A percentile compares a stretch with the other conserved stretches of the same genome.
Evolutionary conservation across 2,797 vertebrate genomes (phyloP).

Genomic region (Enteromius thamalakanensis): DNA sequence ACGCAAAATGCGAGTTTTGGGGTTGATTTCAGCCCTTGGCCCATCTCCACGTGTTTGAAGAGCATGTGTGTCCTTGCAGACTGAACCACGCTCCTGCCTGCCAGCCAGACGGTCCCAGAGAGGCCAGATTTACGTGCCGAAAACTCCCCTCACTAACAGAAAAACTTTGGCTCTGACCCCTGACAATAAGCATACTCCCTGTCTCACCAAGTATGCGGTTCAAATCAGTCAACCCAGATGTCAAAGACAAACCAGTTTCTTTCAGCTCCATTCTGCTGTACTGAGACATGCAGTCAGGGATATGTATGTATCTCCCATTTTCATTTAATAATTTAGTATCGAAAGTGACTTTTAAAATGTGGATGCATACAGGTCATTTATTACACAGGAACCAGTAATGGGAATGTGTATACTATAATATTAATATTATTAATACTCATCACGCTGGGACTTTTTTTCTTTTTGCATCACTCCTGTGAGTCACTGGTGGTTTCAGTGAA

Average conservation of each 20-base stretch:
- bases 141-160: conserved; percentile 47
- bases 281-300: neutral
- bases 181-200: conserved; percentile 50
- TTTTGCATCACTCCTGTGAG: neutral
- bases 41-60: conserved; percentile 24
- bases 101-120: conserved; percentile 38
- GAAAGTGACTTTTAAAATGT: neutral
- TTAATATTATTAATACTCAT: neutral
- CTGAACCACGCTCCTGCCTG: conserved; percentile 26
- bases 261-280: conserved; percentile 1
- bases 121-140: conserved; percentile 39
- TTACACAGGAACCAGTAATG: neutral
- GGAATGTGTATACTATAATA: neutral
- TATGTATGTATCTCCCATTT: neutral
- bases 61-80: neutral
- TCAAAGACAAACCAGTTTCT: conserved; percentile 36
- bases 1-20: conserved; percentile 15
- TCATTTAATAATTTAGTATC: neutral
- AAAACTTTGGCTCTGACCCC: conserved; percentile 49
- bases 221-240: conserved; percentile 33
- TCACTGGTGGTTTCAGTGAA: neutral
- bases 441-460: neutral
- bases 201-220: conserved; percentile 43
- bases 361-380: neutral
- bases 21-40: conserved; percentile 25